These are phyloP conservation scores for Erebia aethiops DNA, from an alignment of 2,888 invertebrate species.

Conservation along the genomic window DNA sequence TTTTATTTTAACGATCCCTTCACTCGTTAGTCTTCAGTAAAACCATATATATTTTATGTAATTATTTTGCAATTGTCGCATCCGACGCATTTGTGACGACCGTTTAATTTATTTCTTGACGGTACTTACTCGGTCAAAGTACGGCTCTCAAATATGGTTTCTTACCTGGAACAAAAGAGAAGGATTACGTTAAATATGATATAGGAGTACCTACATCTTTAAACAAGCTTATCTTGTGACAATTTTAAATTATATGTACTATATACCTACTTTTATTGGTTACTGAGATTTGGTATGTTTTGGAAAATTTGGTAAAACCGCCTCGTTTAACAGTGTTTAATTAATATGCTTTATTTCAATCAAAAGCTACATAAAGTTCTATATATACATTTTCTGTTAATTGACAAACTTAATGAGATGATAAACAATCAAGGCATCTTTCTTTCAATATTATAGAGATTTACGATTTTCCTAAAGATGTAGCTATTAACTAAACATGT, in stretches of 20 bases:
- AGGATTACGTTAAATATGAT: constrained; percentile 27
- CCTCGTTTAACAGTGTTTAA: background rate
- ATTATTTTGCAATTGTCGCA: constrained; percentile 45
- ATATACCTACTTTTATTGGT: background rate
- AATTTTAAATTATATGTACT: constrained; percentile 10
- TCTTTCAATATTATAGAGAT: constrained; percentile 10
- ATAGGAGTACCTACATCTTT: constrained; percentile 6
- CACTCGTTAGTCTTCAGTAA: constrained; percentile 36
- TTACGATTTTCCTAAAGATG: constrained; percentile 13
- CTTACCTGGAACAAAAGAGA: constrained; percentile 53
- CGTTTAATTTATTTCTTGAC: constrained; percentile 48
- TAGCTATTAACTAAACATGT: constrained; percentile 25
- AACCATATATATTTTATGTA: constrained; percentile 34
- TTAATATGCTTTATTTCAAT: background rate
- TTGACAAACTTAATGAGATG: background rate
- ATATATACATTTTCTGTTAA: constrained; percentile 1
- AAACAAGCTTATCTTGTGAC: constrained; percentile 15
- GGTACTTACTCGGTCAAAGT: constrained; percentile 44
- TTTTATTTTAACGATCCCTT: constrained; percentile 30
- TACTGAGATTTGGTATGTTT: background rate
- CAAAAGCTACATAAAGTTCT: background rate
- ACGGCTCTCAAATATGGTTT: constrained; percentile 34
- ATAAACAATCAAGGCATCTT: background rate
- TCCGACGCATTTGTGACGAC: constrained; percentile 44
- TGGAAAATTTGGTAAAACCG: background rate